Conservation (phyloP, 2,888 invertebrate genomes). For the Rhagonycha lutea region DNA sequence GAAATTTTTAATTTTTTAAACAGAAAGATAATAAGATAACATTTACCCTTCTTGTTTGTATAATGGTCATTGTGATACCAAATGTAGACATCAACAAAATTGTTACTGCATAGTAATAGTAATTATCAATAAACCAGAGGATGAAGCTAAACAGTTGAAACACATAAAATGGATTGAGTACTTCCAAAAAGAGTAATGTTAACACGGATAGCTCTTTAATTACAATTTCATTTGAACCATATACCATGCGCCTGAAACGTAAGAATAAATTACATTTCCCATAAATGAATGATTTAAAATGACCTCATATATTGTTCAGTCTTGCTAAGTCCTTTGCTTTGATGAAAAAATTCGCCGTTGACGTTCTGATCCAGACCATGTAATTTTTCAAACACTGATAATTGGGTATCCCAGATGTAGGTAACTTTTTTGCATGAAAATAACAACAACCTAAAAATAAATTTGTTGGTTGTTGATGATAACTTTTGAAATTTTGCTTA, state of each 20-base stretch:
- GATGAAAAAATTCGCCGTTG: constrained; percentile 66
- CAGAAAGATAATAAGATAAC: not conserved
- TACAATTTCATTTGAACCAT: constrained; percentile 82
- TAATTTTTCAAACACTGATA: constrained; percentile 70
- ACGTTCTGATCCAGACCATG: constrained; percentile 75
- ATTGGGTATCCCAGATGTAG: constrained; percentile 77
- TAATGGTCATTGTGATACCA: constrained; percentile 81
- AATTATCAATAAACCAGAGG: constrained; percentile 88
- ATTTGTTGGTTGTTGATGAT: not conserved
- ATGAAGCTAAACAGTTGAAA: constrained; percentile 91
- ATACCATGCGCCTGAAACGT: constrained; percentile 71
- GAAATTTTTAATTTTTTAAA: not conserved
- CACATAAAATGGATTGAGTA: constrained; percentile 93
- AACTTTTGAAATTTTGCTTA: not conserved
- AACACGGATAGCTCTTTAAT: constrained; percentile 76
- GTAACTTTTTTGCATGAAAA: constrained; percentile 85
- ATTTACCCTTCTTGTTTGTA: constrained; percentile 81
- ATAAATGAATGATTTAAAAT: constrained; percentile 31
- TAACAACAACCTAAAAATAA: constrained; percentile 53
- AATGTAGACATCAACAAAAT: constrained; percentile 83
- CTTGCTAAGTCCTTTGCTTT: constrained; percentile 62
- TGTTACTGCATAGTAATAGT: constrained; percentile 86
- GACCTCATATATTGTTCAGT: constrained; percentile 69
- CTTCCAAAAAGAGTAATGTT: constrained; percentile 77
- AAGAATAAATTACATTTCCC: not conserved